phyloP scores from a whole-genome alignment of 2,113 vertebrate genomes.

The Cettia cetti region DNA sequence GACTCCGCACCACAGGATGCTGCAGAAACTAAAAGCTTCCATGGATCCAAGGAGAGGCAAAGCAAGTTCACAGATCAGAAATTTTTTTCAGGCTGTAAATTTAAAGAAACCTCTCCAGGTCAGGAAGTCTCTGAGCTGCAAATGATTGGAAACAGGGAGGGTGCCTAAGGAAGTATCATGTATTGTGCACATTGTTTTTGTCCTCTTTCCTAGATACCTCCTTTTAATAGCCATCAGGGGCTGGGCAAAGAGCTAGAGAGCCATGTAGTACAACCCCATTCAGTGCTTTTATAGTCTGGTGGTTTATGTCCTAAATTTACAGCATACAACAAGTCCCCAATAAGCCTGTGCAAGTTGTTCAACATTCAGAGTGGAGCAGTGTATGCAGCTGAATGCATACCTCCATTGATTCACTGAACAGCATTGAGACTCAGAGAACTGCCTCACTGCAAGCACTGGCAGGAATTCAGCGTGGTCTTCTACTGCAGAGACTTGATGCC shows the following conservation, averaged over 20 bases:
- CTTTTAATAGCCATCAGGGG: not conserved
- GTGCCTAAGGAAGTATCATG: not conserved
- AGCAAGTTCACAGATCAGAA: not conserved
- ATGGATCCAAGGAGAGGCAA: not conserved
- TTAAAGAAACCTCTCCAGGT: not conserved
- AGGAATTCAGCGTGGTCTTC: not conserved
- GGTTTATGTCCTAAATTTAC: not conserved
- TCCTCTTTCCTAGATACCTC: not conserved
- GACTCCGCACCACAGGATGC: not conserved
- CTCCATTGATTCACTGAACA: not conserved
- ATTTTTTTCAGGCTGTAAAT: not conserved
- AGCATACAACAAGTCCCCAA: fast-evolving
- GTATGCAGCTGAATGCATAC: not conserved
- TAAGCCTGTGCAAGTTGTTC: not conserved
- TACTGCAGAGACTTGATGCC: not conserved
- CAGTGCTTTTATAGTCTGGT: not conserved
- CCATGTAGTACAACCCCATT: not conserved
- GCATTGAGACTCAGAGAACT: not conserved
- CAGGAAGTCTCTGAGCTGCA: not conserved
- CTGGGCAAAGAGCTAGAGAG: not conserved
- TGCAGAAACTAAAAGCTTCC: not conserved
- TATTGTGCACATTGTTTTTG: not conserved
- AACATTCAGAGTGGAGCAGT: not conserved
- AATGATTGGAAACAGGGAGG: not conserved
- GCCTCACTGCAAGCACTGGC: not conserved